A percentile compares a stretch with the other conserved stretches of the same genome.
Conservation (phyloP, 2,797 vertebrate species). For the Aldrovandia affinis region DNA sequence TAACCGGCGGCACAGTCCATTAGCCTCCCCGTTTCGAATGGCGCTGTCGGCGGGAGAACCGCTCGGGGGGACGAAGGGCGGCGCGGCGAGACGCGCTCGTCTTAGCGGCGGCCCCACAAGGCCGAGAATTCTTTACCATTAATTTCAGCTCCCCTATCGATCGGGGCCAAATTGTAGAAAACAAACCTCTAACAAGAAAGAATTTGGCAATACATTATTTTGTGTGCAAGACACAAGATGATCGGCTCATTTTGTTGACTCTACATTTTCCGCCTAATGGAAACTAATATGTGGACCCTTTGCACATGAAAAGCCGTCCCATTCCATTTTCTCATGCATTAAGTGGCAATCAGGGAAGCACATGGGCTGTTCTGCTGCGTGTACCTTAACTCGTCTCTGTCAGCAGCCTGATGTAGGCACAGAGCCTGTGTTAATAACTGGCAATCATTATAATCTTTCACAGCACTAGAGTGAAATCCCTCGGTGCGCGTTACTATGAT, state of each 20-base stretch:
- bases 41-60: background rate
- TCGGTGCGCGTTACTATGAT: constrained; percentile 75
- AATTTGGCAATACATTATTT: constrained; percentile 38
- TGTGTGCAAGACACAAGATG: constrained; percentile 32
- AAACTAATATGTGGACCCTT: constrained; percentile 40
- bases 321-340: constrained; percentile 30
- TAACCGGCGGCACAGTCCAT: background rate
- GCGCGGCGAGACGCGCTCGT: background rate
- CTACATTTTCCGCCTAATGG: constrained; percentile 35
- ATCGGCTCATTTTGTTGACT: constrained; percentile 41
- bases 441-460: constrained; percentile 82
- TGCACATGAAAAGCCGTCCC: constrained; percentile 22
- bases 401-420: constrained; percentile 35
- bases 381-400: constrained; percentile 10
- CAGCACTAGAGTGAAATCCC: constrained; percentile 79
- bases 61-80: background rate
- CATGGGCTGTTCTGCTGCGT: background rate
- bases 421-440: constrained; percentile 66
- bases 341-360: constrained; percentile 7
- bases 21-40: background rate
- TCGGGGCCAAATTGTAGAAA: constrained; percentile 42
- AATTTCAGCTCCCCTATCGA: constrained; percentile 41
- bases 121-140: constrained; percentile 40
- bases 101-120: background rate
- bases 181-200: constrained; percentile 40